Base-by-base conservation (phyloP, 2,113 vertebrate species). In the Macquaria ambigua region DNA sequence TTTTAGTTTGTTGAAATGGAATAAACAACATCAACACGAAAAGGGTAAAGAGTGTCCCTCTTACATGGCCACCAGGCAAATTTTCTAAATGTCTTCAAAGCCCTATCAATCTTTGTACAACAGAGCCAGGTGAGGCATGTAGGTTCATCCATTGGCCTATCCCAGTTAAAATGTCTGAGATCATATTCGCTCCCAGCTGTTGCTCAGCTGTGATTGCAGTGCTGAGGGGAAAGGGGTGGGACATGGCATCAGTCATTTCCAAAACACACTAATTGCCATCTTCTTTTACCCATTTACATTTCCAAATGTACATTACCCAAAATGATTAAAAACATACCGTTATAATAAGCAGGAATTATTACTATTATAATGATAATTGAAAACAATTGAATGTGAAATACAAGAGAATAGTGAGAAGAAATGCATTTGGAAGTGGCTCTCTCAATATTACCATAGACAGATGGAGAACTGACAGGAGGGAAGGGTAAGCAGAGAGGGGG, bases 401-500 rank as follows among this genome's bases (percentile, higher is more conserved):
- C 62, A 9, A 79, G 46, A 67, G 20, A 52, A 18, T 4, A 39
- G 31, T 25, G 5, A 55, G 37, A 64, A 31, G 25, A 59, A 34
- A 58, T 67, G 23, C 9, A 52, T 15, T 55, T 37, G 9, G 11
- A 52, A 68, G 72, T 41, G 55, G 16, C 16, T 75, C 11, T 70
- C 11, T 76, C 5, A 48, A 6, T 76, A 28, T 77, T 63, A 34
- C 75, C n/a, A 64, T 52, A 81, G 74, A 84, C 87, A 91, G 83
- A 88, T 85, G 87, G 77, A 79, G 52, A 74, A 59, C 6, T 80
- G 80, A 88, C 74, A 55, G 88, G 78, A 77, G 77, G 77, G 84
- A 83, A 69, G 73, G 52, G 48, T 61, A 74, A 82, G 50, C 64
- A 71, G 64, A 76, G 55, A 59, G 75, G 59, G 23, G 58, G 21